phyloP scores from a whole-genome alignment of 2,888 invertebrate species.

The Troilus luridus region DNA sequence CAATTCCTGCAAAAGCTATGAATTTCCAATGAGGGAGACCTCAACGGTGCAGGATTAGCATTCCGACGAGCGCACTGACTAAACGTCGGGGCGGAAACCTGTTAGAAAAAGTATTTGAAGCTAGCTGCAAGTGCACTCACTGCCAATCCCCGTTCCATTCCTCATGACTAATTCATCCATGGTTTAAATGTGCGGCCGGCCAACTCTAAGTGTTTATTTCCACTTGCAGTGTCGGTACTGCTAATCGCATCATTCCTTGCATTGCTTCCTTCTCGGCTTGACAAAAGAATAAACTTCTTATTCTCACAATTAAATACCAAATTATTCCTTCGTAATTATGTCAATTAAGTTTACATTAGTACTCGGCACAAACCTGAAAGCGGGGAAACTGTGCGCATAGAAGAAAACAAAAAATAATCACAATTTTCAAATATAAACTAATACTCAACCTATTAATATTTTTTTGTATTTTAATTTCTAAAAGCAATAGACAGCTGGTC shows the following conservation, averaged over 20 bases:
- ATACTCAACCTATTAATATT: no score
- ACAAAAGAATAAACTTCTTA: neutral
- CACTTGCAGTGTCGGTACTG: constrained; percentile 1
- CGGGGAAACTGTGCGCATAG: no score
- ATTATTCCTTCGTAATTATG: neutral
- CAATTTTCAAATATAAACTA: no score
- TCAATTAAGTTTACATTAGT: neutral
- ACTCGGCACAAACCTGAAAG: neutral
- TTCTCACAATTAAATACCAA: neutral
- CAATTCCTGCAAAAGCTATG: neutral
- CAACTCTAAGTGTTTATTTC: constrained; percentile 19
- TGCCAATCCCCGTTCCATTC: neutral
- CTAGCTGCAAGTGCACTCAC: neutral
- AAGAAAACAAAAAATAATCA: no score
- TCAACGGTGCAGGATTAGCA: neutral
- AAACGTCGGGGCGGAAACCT: constrained; percentile 12
- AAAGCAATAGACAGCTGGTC: no score
- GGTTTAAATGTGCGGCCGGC: constrained; percentile 4
- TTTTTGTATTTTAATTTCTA: no score
- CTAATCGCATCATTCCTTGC: neutral
- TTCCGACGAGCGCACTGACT: neutral
- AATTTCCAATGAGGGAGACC: neutral
- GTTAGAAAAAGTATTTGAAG: constrained; percentile 37
- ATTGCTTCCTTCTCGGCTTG: neutral
- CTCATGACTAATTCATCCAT: constrained; percentile 38